Conservation (phyloP, 2,113 vertebrate genomes). For the Muntiacus reevesi region DNA sequence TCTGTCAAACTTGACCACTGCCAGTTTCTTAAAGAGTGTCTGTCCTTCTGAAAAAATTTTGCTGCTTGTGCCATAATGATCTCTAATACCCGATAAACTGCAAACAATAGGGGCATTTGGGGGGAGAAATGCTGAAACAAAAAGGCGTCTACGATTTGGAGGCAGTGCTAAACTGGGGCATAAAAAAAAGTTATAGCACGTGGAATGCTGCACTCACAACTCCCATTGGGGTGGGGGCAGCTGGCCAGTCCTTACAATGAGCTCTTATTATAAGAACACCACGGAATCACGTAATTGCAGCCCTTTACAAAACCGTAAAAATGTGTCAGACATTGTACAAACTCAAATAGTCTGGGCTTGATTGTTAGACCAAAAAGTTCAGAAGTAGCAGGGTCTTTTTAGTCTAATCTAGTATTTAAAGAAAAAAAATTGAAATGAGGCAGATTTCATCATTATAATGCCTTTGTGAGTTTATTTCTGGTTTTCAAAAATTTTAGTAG, state of each 20-base stretch:
- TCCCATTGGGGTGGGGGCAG: not conserved
- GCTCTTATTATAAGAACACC: slow-evolving; percentile 44
- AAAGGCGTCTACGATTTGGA: slow-evolving; percentile 35
- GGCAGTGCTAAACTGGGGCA: slow-evolving; percentile 55
- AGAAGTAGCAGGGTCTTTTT: not conserved
- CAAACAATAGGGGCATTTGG: slow-evolving; percentile 52
- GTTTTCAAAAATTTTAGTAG: not conserved
- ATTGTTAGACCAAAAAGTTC: not conserved
- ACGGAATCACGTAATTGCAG: slow-evolving; percentile 20
- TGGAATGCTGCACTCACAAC: slow-evolving; percentile 1
- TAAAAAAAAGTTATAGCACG: slow-evolving; percentile 44
- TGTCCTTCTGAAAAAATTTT: slow-evolving; percentile 38
- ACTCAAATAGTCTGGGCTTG: not conserved
- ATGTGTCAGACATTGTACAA: slow-evolving; percentile 42
- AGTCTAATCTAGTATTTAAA: not conserved
- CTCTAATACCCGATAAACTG: slow-evolving; percentile 63
- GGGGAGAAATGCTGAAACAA: not conserved
- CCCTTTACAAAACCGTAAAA: slow-evolving; percentile 50
- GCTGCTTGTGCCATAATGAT: slow-evolving; percentile 34
- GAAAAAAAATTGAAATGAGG: not conserved
- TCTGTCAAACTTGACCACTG: slow-evolving; percentile 53
- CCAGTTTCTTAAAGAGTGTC: slow-evolving; percentile 39
- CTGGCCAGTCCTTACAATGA: slow-evolving; percentile 42
- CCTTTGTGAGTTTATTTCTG: not conserved
- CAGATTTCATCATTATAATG: slow-evolving; percentile 5